Base-by-base conservation (phyloP, 2,113 vertebrate species). In the Rhombomys opimus region DNA sequence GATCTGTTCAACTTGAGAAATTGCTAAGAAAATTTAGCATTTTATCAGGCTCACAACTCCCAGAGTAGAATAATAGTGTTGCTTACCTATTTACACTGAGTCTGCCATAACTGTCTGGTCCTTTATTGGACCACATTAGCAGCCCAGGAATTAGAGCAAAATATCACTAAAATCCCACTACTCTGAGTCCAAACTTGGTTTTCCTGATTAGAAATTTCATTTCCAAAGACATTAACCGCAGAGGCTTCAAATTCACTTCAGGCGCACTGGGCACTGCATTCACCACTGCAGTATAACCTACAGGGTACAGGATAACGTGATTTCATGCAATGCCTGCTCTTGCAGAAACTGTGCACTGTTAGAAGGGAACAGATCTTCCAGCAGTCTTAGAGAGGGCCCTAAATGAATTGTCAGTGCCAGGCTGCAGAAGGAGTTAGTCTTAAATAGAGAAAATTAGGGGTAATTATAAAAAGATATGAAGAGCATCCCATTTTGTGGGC, bases 11-110 rank as follows among this genome's bases (percentile, higher is more conserved):
- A 93, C 23, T 52, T 46, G 72, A 87, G 65, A 65, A 92, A 30
- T 38, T 87, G 57, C 46, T 80, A 89, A 95, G 54, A 57, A 89
- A 97, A 90, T 50, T 91, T 90, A n/a, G 32, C 88, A 27, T 25
- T 87, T n/a, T 80, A 91, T 96, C 38, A 96, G 73, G 46, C 82
- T 95, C 95, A 85, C 27, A 1, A 4, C 38, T 82, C 77, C 68
- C 30, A n/a, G 35, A 77, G 30, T 32, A 86, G 52, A 97, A 75
- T 65, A 94, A 72, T 67, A 96, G 54, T 52, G 50, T 96, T 76
- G 67, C 70, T 59, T 85, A 70, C 63, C 90, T 84, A 38, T 92
- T 73, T 76, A 46, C 4, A 10, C 46, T 1, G 15, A 57, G 72
- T 50, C 30, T 65, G 14, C 38, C 27, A 90, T 22, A 73, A 61